These are phyloP conservation scores for Caretta caretta DNA, from an alignment of 2,113 vertebrate species.

Conservation along the genomic window DNA sequence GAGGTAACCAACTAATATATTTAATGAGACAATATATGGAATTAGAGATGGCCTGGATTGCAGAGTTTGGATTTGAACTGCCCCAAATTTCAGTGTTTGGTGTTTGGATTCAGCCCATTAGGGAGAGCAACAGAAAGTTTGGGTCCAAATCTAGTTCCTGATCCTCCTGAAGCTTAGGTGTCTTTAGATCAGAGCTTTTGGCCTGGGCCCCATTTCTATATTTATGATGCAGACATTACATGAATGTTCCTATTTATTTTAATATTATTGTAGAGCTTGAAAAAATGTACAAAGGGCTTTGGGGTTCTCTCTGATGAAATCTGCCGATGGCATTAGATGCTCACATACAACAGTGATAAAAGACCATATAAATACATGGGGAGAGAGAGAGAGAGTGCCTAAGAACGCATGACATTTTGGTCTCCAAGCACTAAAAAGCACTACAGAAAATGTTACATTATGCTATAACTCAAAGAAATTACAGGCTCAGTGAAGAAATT, in stretches of 20 bases:
- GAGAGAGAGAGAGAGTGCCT: background rate
- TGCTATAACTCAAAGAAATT: background rate
- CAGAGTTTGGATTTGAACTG: conserved; percentile 36
- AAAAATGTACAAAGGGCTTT: background rate
- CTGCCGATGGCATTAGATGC: background rate
- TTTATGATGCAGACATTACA: background rate
- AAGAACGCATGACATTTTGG: background rate
- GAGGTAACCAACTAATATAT: conserved; percentile 62
- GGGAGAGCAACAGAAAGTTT: background rate
- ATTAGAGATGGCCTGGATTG: conserved; percentile 46
- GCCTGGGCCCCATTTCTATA: background rate
- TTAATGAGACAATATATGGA: conserved; percentile 68
- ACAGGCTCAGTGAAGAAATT: background rate
- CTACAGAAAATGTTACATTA: background rate
- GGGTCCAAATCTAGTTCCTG: conserved; percentile 7
- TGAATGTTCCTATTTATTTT: background rate
- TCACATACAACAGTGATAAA: background rate
- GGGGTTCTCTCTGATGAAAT: too few relatives aligned
- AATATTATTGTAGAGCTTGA: background rate
- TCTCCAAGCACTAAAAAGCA: background rate
- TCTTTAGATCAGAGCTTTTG: background rate
- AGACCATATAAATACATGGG: background rate
- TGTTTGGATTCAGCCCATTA: conserved; percentile 16
- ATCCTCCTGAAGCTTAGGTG: background rate
- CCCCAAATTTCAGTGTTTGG: background rate